These are phyloP conservation scores for Meandrina meandrites DNA, from an alignment of 92 coral and sea anemone species.

Conservation along the genomic window DNA sequence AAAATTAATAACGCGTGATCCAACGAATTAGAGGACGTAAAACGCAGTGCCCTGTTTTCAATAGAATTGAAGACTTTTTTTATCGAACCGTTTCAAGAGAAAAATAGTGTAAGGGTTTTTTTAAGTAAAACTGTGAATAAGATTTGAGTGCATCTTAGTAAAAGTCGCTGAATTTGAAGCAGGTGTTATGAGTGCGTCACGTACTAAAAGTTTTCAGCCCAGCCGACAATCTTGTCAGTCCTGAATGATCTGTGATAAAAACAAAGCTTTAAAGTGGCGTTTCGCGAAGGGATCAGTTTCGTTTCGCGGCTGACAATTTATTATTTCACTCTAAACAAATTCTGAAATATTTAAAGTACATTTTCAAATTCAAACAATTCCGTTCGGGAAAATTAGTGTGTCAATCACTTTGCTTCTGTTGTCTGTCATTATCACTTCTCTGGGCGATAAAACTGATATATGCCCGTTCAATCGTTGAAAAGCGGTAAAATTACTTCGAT, in stretches of 20 bases:
- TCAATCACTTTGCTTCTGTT: not conserved
- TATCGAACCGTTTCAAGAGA: not conserved
- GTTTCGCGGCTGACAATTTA: not conserved
- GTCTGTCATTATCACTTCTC: slow-evolving; percentile 8
- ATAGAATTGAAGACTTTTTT: not conserved
- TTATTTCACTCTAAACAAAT: not conserved
- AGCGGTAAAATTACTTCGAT: not conserved
- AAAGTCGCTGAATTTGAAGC: not conserved
- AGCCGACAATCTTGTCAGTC: not conserved
- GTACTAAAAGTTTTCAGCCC: not conserved
- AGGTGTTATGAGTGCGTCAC: slow-evolving; percentile 11
- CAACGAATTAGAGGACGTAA: not conserved
- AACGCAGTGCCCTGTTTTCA: not conserved
- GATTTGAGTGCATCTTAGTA: not conserved
- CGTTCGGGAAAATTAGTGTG: not conserved
- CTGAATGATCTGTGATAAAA: not conserved
- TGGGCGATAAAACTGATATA: slow-evolving; percentile 4
- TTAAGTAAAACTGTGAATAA: not conserved
- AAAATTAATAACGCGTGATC: not conserved
- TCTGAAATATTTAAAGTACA: slow-evolving; percentile 4
- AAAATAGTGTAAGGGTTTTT: not conserved
- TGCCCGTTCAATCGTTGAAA: slow-evolving; percentile 11
- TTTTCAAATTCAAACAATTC: slow-evolving; percentile 14
- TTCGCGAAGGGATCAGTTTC: not conserved
- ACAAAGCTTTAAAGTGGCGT: not conserved